These are phyloP conservation scores for Hermaeophaga mercurialis DNA, from an alignment of 2,888 invertebrate species.

Conservation along the genomic window DNA sequence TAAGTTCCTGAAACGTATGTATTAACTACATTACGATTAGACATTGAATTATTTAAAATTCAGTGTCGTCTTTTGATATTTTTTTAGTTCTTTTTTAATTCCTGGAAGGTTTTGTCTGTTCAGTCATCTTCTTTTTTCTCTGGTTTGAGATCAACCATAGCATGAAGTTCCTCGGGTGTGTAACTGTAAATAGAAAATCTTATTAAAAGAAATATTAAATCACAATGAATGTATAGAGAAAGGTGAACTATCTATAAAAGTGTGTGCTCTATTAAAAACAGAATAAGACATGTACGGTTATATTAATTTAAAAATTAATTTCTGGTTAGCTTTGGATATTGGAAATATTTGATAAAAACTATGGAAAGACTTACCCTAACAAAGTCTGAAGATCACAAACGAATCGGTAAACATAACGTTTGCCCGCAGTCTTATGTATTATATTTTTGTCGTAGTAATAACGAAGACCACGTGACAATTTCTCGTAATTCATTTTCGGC, in stretches of 20 bases:
- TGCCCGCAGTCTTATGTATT: constrained; percentile 98
- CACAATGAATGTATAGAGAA: too few species aligned
- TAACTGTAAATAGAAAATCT: constrained; percentile 68
- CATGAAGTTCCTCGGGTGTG: constrained; percentile 95
- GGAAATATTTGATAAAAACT: too few species aligned
- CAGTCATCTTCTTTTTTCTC: constrained; percentile 96
- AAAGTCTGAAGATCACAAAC: constrained; percentile 96
- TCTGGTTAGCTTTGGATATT: too few species aligned
- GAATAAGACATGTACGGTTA: too few species aligned
- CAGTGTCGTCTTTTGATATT: constrained; percentile 14
- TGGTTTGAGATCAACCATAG: constrained; percentile 93
- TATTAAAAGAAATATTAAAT: background rate
- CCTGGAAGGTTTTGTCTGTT: constrained; percentile 47
- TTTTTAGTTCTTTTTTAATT: constrained; percentile 26
- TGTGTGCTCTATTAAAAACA: too few species aligned
- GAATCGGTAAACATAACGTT: constrained; percentile 98
- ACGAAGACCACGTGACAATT: constrained; percentile 91
- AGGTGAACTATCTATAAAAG: too few species aligned
- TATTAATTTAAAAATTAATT: too few species aligned
- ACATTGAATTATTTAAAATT: constrained; percentile 7
- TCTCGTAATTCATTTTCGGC: constrained; percentile 99
- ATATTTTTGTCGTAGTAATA: constrained; percentile 99
- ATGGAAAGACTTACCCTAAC: constrained; percentile 72
- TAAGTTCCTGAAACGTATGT: constrained; percentile 15
- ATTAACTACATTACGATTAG: constrained; percentile 18